phyloP scores from a whole-genome alignment of 2,113 vertebrate genomes.

The Osmerus mordax region DNA sequence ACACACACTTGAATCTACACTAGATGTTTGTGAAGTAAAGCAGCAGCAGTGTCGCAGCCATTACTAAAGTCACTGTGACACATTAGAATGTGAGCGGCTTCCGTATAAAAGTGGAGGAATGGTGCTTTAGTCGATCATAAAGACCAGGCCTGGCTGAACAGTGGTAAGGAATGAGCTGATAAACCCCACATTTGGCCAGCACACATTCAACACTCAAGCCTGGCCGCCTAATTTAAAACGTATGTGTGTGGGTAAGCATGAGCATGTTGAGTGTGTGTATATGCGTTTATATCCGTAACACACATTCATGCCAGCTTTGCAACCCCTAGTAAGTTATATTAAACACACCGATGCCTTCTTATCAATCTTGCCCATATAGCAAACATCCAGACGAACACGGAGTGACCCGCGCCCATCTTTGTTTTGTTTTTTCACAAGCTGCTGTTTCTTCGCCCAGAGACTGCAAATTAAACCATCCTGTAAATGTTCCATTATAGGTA shows the following conservation, averaged over 20 bases:
- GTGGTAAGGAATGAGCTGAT: slow-evolving; percentile 51
- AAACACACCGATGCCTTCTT: not conserved
- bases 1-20: not conserved
- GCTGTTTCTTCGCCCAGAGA: slow-evolving; percentile 68
- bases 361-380: not conserved
- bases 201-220: slow-evolving; percentile 18
- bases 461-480: slow-evolving; percentile 79
- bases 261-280: slow-evolving; percentile 6
- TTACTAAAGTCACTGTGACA: slow-evolving; percentile 33
- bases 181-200: slow-evolving; percentile 43
- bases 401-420: slow-evolving; percentile 50
- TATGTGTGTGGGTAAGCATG: slow-evolving; percentile 37
- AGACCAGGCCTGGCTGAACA: slow-evolving; percentile 32
- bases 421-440: slow-evolving; percentile 67
- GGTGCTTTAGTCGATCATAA: slow-evolving; percentile 34
- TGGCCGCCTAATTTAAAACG: slow-evolving; percentile 51
- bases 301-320: not conserved
- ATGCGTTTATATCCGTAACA: not conserved
- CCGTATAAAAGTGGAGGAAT: slow-evolving; percentile 45
- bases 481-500: slow-evolving; percentile 81
- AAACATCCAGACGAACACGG: not conserved
- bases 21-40: not conserved
- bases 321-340: not conserved
- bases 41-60: slow-evolving; percentile 19
- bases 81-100: slow-evolving; percentile 42